Conservation (phyloP, 2,797 vertebrate species). For the Amblyraja radiata region DNA sequence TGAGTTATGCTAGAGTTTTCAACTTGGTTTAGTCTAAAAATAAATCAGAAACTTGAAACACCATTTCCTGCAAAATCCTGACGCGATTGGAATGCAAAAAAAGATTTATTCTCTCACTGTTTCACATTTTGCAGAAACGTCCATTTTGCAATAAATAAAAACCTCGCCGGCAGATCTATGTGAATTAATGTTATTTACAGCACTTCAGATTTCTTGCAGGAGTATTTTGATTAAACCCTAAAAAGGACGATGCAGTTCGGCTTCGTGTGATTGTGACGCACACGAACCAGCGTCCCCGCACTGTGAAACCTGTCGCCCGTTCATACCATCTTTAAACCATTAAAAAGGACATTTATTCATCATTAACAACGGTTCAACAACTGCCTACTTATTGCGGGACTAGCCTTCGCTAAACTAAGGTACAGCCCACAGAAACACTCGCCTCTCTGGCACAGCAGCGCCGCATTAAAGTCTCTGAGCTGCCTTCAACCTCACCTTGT, state of each 20-base stretch:
- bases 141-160: not conserved
- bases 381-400: not conserved
- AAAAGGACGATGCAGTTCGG: not conserved
- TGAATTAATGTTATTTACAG: not conserved
- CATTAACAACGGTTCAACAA: not conserved
- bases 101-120: not conserved
- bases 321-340: not conserved
- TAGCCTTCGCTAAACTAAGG: not conserved
- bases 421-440: not conserved
- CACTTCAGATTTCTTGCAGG: not conserved
- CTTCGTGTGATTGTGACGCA: not conserved
- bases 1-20: not conserved
- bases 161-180: not conserved
- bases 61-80: not conserved
- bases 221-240: not conserved
- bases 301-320: not conserved
- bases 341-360: not conserved
- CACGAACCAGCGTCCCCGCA: not conserved
- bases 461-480: too few relatives aligned
- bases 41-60: not conserved
- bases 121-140: not conserved
- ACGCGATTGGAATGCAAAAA: not conserved
- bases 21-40: not conserved
- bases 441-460: too few relatives aligned
- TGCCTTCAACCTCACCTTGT: not conserved